Conservation (phyloP, 2,113 vertebrate species). For the Tenrec ecaudatus region DNA sequence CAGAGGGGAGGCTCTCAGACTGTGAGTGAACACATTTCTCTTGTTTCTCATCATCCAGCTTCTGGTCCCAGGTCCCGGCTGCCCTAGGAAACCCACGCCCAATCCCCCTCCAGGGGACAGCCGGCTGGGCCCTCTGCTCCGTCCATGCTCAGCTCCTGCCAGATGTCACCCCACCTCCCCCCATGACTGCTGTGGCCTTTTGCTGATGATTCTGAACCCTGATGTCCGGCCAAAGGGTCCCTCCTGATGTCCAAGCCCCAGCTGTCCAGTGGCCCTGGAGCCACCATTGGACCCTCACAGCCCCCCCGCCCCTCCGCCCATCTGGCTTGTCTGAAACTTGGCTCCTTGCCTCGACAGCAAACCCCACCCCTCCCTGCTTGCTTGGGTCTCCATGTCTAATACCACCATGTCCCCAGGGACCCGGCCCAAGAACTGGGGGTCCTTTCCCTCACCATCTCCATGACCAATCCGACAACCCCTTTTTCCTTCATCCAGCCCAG, state of each 20-base stretch:
- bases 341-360: neutral
- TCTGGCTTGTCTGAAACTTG: neutral
- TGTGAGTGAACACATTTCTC: neutral
- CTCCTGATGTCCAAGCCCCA: neutral
- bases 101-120: neutral
- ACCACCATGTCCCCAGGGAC: neutral
- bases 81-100: neutral
- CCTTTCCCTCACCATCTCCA: neutral
- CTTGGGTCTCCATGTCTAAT: neutral
- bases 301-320: neutral
- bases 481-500: neutral
- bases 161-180: neutral
- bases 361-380: neutral
- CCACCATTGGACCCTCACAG: neutral
- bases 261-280: neutral
- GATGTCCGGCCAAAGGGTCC: neutral
- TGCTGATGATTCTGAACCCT: neutral
- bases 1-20: neutral
- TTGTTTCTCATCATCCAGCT: neutral
- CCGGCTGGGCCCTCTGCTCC: neutral
- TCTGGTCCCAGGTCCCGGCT: neutral
- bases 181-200: neutral
- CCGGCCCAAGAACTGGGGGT: neutral
- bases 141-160: accelerated
- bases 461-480: neutral